Conservation (phyloP, 2,113 vertebrate genomes). For the Phalacrocorax aristotelis region DNA sequence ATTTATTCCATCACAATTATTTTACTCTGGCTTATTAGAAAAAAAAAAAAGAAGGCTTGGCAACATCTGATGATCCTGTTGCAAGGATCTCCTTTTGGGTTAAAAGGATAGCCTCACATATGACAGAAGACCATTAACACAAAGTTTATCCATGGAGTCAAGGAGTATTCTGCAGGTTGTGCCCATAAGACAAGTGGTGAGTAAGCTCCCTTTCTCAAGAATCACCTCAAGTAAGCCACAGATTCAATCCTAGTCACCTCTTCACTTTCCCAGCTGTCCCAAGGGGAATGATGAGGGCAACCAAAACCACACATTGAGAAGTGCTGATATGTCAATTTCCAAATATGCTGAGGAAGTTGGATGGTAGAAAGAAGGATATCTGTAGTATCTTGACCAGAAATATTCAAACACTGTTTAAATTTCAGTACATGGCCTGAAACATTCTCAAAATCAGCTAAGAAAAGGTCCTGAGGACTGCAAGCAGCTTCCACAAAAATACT, state of each 20-base stretch:
- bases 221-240: neutral
- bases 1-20: neutral
- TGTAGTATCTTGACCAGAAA: neutral
- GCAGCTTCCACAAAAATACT: neutral
- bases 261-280: neutral
- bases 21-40: neutral
- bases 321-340: neutral
- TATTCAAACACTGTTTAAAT: neutral
- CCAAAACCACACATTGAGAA: neutral
- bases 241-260: neutral
- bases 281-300: neutral
- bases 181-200: neutral
- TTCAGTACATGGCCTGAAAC: neutral
- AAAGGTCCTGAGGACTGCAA: neutral
- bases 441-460: neutral
- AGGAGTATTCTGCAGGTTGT: neutral
- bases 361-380: neutral
- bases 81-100: neutral
- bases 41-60: neutral
- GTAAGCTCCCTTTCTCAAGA: neutral
- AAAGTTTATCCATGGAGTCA: neutral
- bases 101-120: neutral
- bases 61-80: neutral
- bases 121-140: neutral
- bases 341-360: neutral